Evolutionary conservation across 2,797 vertebrate genomes (phyloP), one percentile per base, ranked within the genome.

Genomic region (Neomorphus geoffroyi): DNA sequence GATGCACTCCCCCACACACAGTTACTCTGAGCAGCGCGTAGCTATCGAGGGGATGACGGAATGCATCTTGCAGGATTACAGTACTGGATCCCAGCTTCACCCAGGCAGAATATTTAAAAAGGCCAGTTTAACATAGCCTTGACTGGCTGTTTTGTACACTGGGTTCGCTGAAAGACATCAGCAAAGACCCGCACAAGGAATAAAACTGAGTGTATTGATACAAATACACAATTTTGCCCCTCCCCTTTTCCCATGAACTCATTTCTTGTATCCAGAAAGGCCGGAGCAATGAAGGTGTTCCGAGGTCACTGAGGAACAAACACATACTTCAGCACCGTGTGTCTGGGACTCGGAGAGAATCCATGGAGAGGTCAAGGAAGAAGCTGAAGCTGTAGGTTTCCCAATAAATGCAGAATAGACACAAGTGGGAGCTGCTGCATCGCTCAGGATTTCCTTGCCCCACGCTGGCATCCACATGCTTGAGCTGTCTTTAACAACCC

Each of bases 1-100:
- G 80, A 18, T 24, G 46, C 56, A 10, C 1, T 1, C 56, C 56
- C 30, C 10, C 46, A 18, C 81, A 39, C 0, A 0, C 5, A 26
- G 8, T 11, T 9, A 11, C 51, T 13, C 2, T 6, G 32, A 50
- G 67, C 46, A 66, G 54, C 41, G 22, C 17, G 11, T 4, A 50
- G 41, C 33, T 50, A 7, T 19, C 19, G 30, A 24, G 8, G 33
- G 78, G 61, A 61, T 6, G 5, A 46, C 2, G 18, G 53, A 67
- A 51, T 1, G 6, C 9, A 7, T 62, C 75, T 54, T 21, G 32
- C 1, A 32, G n/a, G n/a, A 45, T 39, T 60, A 30, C 10, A 9
- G 5, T 2, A 39, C 17, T 37, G 45, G 32, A 57, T 58, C 41
- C 27, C 82, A 91, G 53, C 43, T 35, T 33, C 23, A n/a, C 28